Percentiles rank a stretch among this genome's conserved stretches.
phyloP scores from a whole-genome alignment of 2,113 vertebrate genomes.

The Rhea americana region DNA sequence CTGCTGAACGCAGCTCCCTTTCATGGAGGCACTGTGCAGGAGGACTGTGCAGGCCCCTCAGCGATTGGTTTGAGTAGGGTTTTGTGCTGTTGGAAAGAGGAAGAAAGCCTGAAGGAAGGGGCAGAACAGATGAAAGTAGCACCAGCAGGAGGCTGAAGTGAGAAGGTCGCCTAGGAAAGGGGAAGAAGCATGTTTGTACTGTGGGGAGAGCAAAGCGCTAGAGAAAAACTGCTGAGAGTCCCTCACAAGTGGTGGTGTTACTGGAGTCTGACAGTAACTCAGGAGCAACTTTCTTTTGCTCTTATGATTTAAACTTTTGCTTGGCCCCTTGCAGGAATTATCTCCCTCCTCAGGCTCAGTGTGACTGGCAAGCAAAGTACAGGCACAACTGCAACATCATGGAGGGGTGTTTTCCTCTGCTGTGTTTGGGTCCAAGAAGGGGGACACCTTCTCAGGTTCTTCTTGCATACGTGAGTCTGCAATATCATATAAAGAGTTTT shows the following conservation, averaged over 20 bases:
- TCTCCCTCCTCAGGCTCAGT: background rate
- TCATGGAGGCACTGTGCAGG: too few relatives aligned
- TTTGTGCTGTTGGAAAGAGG: too few relatives aligned
- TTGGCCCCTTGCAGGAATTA: background rate
- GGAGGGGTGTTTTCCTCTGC: background rate
- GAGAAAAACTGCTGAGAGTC: background rate
- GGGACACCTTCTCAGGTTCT: background rate
- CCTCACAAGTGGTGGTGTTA: fast-evolving
- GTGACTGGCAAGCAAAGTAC: background rate
- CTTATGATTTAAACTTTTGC: background rate
- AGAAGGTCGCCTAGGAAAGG: too few relatives aligned
- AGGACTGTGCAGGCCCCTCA: too few relatives aligned
- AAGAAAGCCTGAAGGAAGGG: too few relatives aligned
- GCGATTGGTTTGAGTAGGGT: too few relatives aligned
- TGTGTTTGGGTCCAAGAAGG: background rate
- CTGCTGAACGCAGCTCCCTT: too few relatives aligned
- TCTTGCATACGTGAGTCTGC: background rate
- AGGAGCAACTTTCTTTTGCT: background rate
- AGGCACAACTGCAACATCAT: background rate
- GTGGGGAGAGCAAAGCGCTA: background rate
- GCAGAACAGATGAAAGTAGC: too few relatives aligned
- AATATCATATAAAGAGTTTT: background rate
- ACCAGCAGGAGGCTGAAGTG: too few relatives aligned
- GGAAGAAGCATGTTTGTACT: too few relatives aligned
- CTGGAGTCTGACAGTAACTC: background rate